These are phyloP conservation scores for Agelas oroides DNA, from an alignment of 37 sponge, comb jelly and placozoan species.

Conservation along the genomic window DNA sequence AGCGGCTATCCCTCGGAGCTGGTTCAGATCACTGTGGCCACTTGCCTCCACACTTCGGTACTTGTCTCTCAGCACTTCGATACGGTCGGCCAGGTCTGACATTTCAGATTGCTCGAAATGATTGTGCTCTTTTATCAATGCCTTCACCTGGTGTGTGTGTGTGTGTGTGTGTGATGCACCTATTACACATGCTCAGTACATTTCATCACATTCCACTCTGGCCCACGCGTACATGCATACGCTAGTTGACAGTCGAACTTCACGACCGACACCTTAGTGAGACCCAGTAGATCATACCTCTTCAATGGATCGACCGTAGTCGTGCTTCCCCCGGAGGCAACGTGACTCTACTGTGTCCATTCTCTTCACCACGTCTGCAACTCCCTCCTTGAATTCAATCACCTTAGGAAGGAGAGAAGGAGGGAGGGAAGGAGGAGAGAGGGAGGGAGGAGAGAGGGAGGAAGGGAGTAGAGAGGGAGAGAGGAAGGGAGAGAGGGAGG, in stretches of 20 bases:
- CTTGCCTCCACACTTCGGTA: constrained; percentile 17
- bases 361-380: constrained; percentile 45
- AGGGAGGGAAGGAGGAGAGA: no score
- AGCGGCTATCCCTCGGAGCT: constrained; percentile 14
- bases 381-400: constrained; percentile 55
- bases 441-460: no score
- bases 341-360: constrained; percentile 17
- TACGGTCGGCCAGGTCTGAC: constrained; percentile 5
- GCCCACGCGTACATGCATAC: neutral
- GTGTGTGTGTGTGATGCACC: no score
- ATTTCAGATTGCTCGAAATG: constrained; percentile 22
- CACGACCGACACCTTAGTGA: no score
- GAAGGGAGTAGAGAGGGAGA: no score
- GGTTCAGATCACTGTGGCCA: constrained; percentile 17
- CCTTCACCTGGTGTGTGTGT: no score
- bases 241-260: neutral
- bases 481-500: no score
- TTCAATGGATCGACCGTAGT: constrained; percentile 48
- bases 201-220: no score
- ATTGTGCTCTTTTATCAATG: neutral
- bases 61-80: neutral
- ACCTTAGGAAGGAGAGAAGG: no score
- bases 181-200: no score
- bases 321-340: constrained; percentile 1
- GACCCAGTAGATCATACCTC: no score